Evolutionary conservation across 2,797 vertebrate species (phyloP), one percentile per base, ranked within the genome.

Genomic region (Cephalopachus bancanus): DNA sequence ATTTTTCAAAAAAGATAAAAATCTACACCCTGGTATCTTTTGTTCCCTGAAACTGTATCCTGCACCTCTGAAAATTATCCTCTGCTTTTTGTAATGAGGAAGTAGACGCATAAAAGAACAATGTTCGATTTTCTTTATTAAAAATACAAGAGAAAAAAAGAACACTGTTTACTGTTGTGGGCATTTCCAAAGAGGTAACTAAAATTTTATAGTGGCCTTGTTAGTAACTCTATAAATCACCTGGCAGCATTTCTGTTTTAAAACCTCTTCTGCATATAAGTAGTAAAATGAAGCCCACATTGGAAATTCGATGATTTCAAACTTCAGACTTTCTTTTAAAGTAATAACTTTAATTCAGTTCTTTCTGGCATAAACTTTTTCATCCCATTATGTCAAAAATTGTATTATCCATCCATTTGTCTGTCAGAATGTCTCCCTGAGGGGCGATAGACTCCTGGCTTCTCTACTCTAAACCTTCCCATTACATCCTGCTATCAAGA

Each of bases 341-440:
- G 98, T 98, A 98, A 98, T 98, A 98, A 98, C 98, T 99, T 98
- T 98, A 99, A 99, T 99, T 98, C 98, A 98, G 98, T 98, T 98
- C 98, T 98, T 98, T 98, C 98, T 98, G 98, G 98, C 98, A 98
- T 98, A 98, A 98, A 98, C 98, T 98, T 99, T 98, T 98, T 98
- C 98, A 98, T 98, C 98, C 98, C 98, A 98, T 99, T 99, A 99
- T 98, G 98, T 99, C 98, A 98, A 98, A 98, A 98, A 98, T 98
- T 98, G 98, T 98, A 98, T 98, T 98, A 98, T 98, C 98, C 98
- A 98, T 98, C 98, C 98, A 99, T 99, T 99, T 98, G 98, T 99
- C 98, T 99, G 98, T 98, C 98, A 99, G 98, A 98, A 98, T 83
- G 7, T 98, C 98, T 99, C 98, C 98, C 98, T 92, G 91, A 53